phyloP scores from a whole-genome alignment of 64 coral and sea anemone species.

The Porites lutea region DNA sequence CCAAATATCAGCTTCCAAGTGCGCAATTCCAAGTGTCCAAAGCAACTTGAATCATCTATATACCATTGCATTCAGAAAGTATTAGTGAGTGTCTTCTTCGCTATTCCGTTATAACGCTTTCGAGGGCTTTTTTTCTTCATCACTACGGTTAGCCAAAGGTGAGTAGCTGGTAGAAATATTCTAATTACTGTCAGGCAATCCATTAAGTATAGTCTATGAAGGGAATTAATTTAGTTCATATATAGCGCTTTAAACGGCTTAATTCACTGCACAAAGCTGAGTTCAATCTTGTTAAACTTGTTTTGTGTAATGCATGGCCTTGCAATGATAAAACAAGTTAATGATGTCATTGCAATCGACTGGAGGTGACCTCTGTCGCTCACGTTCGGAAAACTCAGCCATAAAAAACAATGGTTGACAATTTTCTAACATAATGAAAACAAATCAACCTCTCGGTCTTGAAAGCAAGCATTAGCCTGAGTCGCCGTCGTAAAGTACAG shows the following conservation, averaged over 20 bases:
- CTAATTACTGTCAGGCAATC: neutral
- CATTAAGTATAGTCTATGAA: neutral
- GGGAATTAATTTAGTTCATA: neutral
- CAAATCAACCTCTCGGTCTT: neutral
- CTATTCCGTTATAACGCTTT: neutral
- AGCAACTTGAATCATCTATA: too few relatives aligned
- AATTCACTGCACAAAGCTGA: neutral
- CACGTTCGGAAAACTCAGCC: neutral
- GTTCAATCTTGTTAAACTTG: too few relatives aligned
- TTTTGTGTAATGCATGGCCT: neutral
- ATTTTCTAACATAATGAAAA: conserved; percentile 15
- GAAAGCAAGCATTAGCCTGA: neutral
- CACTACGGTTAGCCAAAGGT: neutral
- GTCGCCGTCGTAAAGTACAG: neutral
- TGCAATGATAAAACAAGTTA: neutral
- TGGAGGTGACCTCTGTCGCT: neutral
- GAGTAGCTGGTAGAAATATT: neutral
- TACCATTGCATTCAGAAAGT: neutral
- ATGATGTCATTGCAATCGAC: neutral
- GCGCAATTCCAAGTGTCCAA: too few relatives aligned
- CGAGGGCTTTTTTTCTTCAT: neutral
- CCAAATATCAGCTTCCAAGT: too few relatives aligned
- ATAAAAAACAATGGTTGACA: neutral
- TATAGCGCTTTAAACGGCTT: neutral
- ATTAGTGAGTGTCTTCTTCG: neutral